A percentile compares a stretch with the other conserved stretches of the same genome.
These are phyloP conservation scores for Geococcyx californianus DNA, from an alignment of 2,113 vertebrate species.

Conservation along the genomic window DNA sequence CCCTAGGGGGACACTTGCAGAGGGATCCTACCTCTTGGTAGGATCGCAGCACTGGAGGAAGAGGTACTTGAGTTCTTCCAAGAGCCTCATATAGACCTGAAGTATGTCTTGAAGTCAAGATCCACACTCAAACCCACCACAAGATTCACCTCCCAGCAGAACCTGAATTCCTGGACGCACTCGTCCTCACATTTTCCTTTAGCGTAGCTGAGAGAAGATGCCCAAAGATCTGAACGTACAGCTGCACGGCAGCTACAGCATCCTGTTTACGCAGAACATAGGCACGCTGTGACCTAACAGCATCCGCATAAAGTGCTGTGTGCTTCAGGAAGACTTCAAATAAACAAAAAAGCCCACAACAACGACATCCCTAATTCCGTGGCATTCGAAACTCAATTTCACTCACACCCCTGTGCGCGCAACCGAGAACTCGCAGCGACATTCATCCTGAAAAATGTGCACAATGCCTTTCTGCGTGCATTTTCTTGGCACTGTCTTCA, in stretches of 20 bases:
- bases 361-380: background rate
- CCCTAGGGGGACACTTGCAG: background rate
- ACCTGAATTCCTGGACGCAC: background rate
- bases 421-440: background rate
- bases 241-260: background rate
- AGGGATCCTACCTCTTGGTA: no score
- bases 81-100: background rate
- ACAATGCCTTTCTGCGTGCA: background rate
- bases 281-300: background rate
- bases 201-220: background rate
- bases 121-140: background rate
- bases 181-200: background rate
- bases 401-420: background rate
- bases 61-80: background rate
- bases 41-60: background rate
- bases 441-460: background rate
- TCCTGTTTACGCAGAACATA: background rate
- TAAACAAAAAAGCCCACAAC: background rate
- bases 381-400: background rate
- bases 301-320: background rate
- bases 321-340: background rate
- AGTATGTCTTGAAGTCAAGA: background rate
- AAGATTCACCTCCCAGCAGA: background rate
- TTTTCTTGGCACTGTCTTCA: conserved; percentile 3
- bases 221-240: background rate